Conservation (phyloP, 2,888 invertebrate species). For the Drosophila nr. medialis region DNA sequence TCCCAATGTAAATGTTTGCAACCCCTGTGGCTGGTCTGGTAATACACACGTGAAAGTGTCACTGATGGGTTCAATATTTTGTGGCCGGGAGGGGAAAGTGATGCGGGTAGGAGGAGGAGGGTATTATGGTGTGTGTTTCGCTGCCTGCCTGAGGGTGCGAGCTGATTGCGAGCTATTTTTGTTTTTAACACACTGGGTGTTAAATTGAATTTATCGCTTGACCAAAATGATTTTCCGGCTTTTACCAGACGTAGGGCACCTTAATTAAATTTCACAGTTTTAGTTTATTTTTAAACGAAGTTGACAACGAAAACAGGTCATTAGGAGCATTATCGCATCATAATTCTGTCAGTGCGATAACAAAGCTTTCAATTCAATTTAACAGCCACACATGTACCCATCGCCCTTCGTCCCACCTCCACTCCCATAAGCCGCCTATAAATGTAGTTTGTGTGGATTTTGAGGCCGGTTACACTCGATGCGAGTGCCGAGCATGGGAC, state of each 20-base stretch:
- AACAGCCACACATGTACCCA: conserved; percentile 53
- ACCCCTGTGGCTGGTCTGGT: conserved; percentile 28
- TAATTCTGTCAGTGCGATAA: conserved; percentile 78
- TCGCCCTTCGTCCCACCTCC: not conserved
- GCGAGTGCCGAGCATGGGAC: conserved; percentile 23
- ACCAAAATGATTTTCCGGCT: conserved; percentile 71
- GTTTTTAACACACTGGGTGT: conserved; percentile 65
- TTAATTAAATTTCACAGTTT: conserved; percentile 76
- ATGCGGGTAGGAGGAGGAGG: not conserved
- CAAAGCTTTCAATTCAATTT: conserved; percentile 76
- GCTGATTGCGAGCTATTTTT: conserved; percentile 65
- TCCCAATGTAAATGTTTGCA: conserved; percentile 20
- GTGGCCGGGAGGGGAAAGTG: not conserved
- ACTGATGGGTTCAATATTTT: conserved; percentile 10
- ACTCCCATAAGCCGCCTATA: conserved; percentile 8
- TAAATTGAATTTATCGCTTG: conserved; percentile 74
- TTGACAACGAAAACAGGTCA: conserved; percentile 79
- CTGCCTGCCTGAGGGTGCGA: conserved; percentile 50
- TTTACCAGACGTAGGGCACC: conserved; percentile 37
- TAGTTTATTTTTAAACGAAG: conserved; percentile 77
- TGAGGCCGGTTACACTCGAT: conserved; percentile 51
- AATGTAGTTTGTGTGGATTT: conserved; percentile 46
- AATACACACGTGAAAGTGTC: conserved; percentile 41
- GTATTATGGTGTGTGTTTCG: not conserved
- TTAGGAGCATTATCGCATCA: conserved; percentile 78